Percentiles rank a stretch among this genome's conserved stretches.
phyloP scores from a whole-genome alignment of 2,888 invertebrate species.

The Mythimna pallens region DNA sequence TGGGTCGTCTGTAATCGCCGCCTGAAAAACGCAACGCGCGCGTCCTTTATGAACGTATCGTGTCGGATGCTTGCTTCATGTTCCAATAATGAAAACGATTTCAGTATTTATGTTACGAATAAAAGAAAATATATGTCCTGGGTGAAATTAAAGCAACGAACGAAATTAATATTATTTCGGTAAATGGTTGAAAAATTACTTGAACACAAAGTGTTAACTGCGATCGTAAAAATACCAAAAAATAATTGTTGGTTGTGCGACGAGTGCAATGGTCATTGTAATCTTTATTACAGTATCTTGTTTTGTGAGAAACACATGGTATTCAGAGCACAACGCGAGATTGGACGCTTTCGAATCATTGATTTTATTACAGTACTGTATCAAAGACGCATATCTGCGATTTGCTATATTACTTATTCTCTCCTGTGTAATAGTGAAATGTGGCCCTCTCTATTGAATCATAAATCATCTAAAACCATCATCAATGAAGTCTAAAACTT shows the following conservation, averaged over 20 bases:
- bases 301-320: not conserved
- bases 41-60: slow-evolving; percentile 15
- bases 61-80: slow-evolving; percentile 12
- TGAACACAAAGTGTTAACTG: slow-evolving; percentile 9
- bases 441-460: no score
- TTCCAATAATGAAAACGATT: slow-evolving; percentile 33
- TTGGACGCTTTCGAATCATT: no score
- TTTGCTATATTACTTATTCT: not conserved
- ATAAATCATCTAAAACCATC: not conserved
- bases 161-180: slow-evolving; percentile 6
- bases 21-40: slow-evolving; percentile 50
- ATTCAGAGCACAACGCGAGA: not conserved
- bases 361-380: not conserved
- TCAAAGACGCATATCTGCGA: not conserved
- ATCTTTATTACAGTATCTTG: not conserved
- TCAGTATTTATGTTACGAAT: slow-evolving; percentile 19
- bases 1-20: slow-evolving; percentile 31
- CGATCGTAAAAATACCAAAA: slow-evolving; percentile 4
- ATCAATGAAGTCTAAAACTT: slow-evolving; percentile 20
- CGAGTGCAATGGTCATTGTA: not conserved
- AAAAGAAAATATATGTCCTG: slow-evolving; percentile 18
- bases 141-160: slow-evolving; percentile 11
- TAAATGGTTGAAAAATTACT: slow-evolving; percentile 1
- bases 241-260: not conserved
- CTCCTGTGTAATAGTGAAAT: not conserved